Conservation (phyloP, 2,888 invertebrate genomes). For the Epinotia brunnichana region DNA sequence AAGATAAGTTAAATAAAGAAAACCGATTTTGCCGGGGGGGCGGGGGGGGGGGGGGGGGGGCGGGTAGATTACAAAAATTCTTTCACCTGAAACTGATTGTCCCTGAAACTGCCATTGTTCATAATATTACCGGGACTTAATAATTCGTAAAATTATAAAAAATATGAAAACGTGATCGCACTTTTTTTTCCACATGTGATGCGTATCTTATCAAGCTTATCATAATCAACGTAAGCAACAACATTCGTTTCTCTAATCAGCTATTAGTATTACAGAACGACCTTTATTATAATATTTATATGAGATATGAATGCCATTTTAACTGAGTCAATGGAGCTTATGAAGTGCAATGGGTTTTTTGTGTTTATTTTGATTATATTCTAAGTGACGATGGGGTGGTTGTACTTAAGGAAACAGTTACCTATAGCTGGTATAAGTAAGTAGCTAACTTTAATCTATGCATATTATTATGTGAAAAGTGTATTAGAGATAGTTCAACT, state of each 20-base stretch:
- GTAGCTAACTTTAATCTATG: conserved; percentile 9
- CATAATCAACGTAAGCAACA: neutral
- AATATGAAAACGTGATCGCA: neutral
- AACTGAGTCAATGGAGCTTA: neutral
- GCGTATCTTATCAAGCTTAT: conserved; percentile 12
- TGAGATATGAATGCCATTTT: neutral
- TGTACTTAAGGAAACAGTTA: conserved; percentile 29
- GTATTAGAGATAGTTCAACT: neutral
- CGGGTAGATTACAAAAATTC: too few species aligned
- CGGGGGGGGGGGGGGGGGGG: too few species aligned
- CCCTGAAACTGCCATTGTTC: too few species aligned
- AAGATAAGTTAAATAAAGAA: too few species aligned
- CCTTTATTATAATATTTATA: conserved; percentile 1
- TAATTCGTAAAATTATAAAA: too few species aligned
- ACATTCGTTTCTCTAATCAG: neutral
- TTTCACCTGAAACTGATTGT: too few species aligned
- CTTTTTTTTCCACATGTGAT: neutral
- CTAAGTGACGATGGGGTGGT: conserved; percentile 11
- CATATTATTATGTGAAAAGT: neutral
- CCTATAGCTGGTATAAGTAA: conserved; percentile 32
- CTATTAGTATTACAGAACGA: neutral
- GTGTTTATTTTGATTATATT: neutral
- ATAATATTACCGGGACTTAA: too few species aligned
- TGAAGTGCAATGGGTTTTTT: neutral
- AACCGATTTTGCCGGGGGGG: too few species aligned